Percentiles rank a stretch among this genome's conserved stretches.
These are phyloP conservation scores for Colletes collaris DNA, from an alignment of 2,888 invertebrate genomes.

Conservation along the genomic window DNA sequence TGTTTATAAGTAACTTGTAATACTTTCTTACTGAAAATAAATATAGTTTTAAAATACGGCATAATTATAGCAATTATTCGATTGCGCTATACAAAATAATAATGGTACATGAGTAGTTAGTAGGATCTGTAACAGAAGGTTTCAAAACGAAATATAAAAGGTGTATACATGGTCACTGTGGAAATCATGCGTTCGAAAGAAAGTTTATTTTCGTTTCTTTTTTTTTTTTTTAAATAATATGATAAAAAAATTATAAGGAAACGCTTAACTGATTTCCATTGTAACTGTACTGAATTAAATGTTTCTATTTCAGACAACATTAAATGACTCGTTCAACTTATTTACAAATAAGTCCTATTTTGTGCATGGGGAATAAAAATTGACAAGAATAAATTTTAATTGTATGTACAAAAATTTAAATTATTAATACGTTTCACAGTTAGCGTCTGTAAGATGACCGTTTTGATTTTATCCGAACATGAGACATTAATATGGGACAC, in stretches of 20 bases:
- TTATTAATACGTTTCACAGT: conserved; percentile 32
- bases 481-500: conserved; percentile 6
- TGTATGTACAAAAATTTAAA: conserved; percentile 70
- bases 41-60: conserved; percentile 23
- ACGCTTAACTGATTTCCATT: conserved; percentile 41
- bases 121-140: conserved; percentile 26
- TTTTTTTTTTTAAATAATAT: conserved; percentile 13
- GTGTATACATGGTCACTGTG: conserved; percentile 40
- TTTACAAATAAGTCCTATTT: conserved; percentile 77
- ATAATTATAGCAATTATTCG: conserved; percentile 39
- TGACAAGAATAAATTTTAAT: conserved; percentile 63
- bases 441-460: conserved; percentile 22
- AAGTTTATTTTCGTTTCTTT: conserved; percentile 21
- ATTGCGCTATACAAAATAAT: conserved; percentile 35
- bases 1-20: conserved; percentile 7
- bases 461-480: conserved; percentile 17
- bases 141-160: conserved; percentile 39
- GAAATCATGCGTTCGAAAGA: conserved; percentile 36
- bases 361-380: conserved; percentile 71
- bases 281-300: conserved; percentile 36
- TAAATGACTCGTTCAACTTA: conserved; percentile 73
- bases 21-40: conserved; percentile 8
- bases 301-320: conserved; percentile 34
- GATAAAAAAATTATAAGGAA: conserved; percentile 22
- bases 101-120: conserved; percentile 25